These are phyloP conservation scores for Xiphorhynchus elegans DNA, from an alignment of 2,113 vertebrate genomes.

Conservation along the genomic window DNA sequence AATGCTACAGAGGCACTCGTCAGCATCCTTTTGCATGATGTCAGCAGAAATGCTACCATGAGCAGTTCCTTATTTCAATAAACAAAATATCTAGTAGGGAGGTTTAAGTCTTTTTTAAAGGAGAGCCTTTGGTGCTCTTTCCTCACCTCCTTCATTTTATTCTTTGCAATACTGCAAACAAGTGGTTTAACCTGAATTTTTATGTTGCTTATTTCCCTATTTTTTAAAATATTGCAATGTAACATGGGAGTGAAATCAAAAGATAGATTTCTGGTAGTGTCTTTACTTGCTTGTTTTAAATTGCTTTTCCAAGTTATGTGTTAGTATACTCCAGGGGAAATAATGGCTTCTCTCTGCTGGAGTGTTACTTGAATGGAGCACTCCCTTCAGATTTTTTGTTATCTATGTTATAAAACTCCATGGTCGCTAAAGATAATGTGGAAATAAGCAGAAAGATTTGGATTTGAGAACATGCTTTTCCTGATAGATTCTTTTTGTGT, in stretches of 20 bases:
- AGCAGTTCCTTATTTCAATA: not conserved
- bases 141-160: not conserved
- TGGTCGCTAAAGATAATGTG: not conserved
- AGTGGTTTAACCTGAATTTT: not conserved
- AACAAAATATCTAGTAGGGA: not conserved
- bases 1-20: not conserved
- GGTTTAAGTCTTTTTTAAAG: not conserved
- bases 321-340: not conserved
- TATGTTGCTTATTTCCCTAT: not conserved
- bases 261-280: not conserved
- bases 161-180: not conserved
- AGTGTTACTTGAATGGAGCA: not conserved
- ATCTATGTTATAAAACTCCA: not conserved
- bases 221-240: not conserved
- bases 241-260: not conserved
- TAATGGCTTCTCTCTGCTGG: not conserved
- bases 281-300: not conserved
- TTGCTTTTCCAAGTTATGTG: not conserved
- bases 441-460: constrained; percentile 4
- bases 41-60: not conserved
- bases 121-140: not conserved
- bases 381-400: not conserved
- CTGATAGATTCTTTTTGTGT: not conserved
- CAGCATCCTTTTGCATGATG: not conserved
- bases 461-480: not conserved